phyloP scores from a whole-genome alignment of 1,140 invertebrate species.

The Steinernema khuongi region DNA sequence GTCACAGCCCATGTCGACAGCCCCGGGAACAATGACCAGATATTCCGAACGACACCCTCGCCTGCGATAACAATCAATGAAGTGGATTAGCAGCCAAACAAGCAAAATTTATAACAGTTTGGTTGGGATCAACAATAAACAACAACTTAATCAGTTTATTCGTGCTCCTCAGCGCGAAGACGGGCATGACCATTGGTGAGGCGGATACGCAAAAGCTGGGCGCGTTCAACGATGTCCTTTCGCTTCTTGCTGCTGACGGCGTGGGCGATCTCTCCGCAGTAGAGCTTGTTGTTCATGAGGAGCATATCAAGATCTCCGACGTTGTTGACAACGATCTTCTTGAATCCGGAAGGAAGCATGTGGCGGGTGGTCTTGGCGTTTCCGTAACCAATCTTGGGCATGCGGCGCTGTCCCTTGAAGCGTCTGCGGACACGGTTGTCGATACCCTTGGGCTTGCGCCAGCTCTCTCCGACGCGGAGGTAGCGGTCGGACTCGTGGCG shows the following conservation, averaged over 20 bases:
- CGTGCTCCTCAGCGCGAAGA: conserved; percentile 85
- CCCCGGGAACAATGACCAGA: not conserved
- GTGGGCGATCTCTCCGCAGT: conserved; percentile 93
- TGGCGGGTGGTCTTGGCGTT: conserved; percentile 78
- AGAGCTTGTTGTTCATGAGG: conserved; percentile 96
- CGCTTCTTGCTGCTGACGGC: conserved; percentile 91
- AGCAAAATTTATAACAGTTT: conserved; percentile 7
- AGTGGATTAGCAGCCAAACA: not conserved
- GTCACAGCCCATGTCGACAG: not conserved
- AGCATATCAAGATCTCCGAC: conserved; percentile 91
- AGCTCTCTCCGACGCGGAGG: conserved; percentile 66
- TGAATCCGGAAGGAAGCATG: conserved; percentile 93
- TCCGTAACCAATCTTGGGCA: conserved; percentile 99
- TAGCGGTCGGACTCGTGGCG: conserved; percentile 42
- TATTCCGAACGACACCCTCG: not conserved
- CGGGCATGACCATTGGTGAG: conserved; percentile 86
- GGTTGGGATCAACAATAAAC: not conserved
- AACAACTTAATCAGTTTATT: conserved; percentile 50
- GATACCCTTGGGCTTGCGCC: conserved; percentile 95
- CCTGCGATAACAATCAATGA: not conserved
- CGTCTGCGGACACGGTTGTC: conserved; percentile 95
- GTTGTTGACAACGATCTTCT: conserved; percentile 82
- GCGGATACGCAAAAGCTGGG: conserved; percentile 83
- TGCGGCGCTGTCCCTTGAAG: conserved; percentile 96
- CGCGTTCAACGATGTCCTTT: conserved; percentile 88